Base-by-base conservation (phyloP, 1,140 invertebrate species). In the Gonatopus flavifemur region DNA sequence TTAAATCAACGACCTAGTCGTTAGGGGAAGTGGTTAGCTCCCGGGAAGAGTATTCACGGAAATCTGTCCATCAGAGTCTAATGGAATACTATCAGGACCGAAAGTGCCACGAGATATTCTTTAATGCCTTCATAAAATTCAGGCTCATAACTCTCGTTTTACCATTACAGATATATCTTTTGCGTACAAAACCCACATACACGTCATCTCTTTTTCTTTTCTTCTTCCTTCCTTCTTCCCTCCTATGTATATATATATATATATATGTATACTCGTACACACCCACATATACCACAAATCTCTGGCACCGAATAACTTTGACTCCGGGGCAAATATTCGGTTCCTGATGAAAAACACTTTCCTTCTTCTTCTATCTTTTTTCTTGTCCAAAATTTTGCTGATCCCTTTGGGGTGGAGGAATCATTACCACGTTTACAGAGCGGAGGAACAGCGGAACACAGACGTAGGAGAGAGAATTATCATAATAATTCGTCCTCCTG, bases 251-350 rank as follows among this genome's bases (percentile, higher is more conserved):
- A n/a, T n/a, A n/a, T n/a, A n/a, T n/a, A n/a, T n/a, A n/a, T n/a
- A n/a, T n/a, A n/a, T n/a, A n/a, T n/a, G n/a, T n/a, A n/a, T n/a
- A n/a, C 13, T 9, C 36, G 36, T 22, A 49, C 36, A 38, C 49
- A 45, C 52, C 22, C 25, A 25, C 32, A 43, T 20, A 1, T 25
- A 47, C 47, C 41, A 12, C 36, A 50, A 50, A 41, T 59, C 52
- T 39, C 57, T 28, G 36, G 44, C 52, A 22, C 48, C n/a, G 50
- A 48, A 37, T 50, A 38, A 40, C 47, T 57, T 43, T 28, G 38
- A 46, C 57, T 55, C 39, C 24, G 38, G 49, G 56, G 51, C 54
- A 63, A 67, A 67, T 59, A 67, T 67, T 64, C 63, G 64, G 55
- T 58, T 64, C 58, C 39, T n/a, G 53, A 57, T 43, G 58, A 62